Conservation (phyloP, 2,888 invertebrate genomes). For the Venustoraphidia nigricollis region DNA sequence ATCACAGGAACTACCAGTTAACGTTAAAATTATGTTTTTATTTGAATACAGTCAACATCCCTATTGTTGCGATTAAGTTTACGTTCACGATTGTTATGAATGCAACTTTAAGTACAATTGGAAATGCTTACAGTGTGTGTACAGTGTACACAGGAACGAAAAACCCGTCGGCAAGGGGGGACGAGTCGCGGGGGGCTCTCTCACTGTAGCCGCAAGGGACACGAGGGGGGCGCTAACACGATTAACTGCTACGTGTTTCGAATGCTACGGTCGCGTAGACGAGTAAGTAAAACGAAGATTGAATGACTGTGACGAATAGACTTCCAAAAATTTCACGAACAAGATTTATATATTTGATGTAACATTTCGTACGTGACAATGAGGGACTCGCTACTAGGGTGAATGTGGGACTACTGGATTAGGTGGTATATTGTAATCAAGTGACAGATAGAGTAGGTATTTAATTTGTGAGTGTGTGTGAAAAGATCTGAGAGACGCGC, state of each 20-base stretch:
- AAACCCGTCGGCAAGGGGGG: too few relatives aligned
- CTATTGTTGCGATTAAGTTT: too few relatives aligned
- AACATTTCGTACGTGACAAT: background rate
- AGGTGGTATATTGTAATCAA: too few relatives aligned
- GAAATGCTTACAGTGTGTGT: too few relatives aligned
- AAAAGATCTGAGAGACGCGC: background rate
- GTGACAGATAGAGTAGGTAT: background rate
- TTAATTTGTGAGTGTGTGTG: constrained; percentile 1
- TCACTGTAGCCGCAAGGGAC: background rate
- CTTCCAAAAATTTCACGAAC: constrained; percentile 10
- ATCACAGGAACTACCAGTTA: too few relatives aligned
- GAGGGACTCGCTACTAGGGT: background rate
- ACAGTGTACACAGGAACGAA: too few relatives aligned
- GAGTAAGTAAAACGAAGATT: background rate
- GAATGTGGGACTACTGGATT: too few relatives aligned
- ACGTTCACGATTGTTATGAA: too few relatives aligned
- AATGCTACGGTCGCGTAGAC: background rate
- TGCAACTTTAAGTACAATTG: too few relatives aligned
- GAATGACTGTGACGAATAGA: constrained; percentile 9
- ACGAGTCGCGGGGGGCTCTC: too few relatives aligned
- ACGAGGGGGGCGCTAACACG: constrained; percentile 1
- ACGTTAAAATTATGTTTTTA: too few relatives aligned
- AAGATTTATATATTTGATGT: constrained; percentile 9
- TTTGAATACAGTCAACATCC: too few relatives aligned
- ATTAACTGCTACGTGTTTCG: constrained; percentile 4